These are phyloP conservation scores for Cricetomys ansorgei DNA, from an alignment of 2,113 vertebrate species.

Conservation along the genomic window DNA sequence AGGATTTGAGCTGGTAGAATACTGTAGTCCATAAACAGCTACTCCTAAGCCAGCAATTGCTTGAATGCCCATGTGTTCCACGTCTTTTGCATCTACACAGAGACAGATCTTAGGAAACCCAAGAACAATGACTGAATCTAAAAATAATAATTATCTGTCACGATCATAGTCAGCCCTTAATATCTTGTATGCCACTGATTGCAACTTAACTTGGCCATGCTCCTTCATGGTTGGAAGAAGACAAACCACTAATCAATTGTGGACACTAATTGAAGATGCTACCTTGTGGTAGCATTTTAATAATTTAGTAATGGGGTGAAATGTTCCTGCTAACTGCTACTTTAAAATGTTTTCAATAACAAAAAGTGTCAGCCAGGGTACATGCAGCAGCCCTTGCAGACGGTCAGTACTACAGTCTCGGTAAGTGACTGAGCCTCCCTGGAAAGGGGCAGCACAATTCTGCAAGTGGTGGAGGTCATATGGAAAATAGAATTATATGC, in stretches of 20 bases:
- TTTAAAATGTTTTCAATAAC: background rate
- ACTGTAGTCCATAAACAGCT: conserved; percentile 41
- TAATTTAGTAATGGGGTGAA: conserved; percentile 53
- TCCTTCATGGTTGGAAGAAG: conserved; percentile 50
- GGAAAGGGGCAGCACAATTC: background rate
- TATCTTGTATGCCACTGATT: conserved; percentile 40
- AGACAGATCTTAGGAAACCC: conserved; percentile 72
- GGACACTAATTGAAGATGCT: conserved; percentile 57
- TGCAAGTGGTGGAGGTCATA: conserved; percentile 49
- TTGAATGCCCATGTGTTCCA: conserved; percentile 67
- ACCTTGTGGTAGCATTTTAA: conserved; percentile 56
- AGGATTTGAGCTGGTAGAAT: conserved; percentile 12
- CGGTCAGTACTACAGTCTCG: background rate
- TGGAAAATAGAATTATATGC: conserved; percentile 79
- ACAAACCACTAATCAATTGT: conserved; percentile 58
- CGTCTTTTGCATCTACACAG: conserved; percentile 70
- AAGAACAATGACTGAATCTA: conserved; percentile 77
- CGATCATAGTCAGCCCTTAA: conserved; percentile 38
- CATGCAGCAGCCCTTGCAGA: background rate
- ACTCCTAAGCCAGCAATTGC: conserved; percentile 69
- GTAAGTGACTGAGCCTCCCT: background rate
- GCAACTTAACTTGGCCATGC: conserved; percentile 35
- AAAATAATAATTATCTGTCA: conserved; percentile 74
- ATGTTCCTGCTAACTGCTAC: background rate
- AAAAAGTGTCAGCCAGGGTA: background rate